phyloP scores from a whole-genome alignment of 2,888 invertebrate genomes.

The Noctua comes region DNA sequence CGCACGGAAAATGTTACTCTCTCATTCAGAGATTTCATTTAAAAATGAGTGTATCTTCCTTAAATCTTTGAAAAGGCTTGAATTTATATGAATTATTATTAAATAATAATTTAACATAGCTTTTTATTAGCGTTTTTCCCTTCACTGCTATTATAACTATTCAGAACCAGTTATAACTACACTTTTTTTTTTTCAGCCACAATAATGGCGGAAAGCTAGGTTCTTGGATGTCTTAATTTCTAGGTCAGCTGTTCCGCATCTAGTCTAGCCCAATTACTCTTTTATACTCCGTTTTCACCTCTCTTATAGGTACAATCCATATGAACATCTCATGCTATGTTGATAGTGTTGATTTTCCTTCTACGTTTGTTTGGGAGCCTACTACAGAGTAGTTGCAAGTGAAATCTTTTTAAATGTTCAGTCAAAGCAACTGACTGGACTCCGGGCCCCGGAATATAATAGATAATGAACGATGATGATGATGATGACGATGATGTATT shows the following conservation, averaged over 20 bases:
- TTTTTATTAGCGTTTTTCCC: neutral
- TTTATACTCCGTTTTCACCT: no score
- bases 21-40: constrained; percentile 17
- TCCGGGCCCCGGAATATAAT: no score
- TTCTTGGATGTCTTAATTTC: neutral
- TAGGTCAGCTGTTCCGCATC: neutral
- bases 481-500: no score
- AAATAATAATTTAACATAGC: neutral
- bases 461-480: no score
- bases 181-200: neutral
- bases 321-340: no score
- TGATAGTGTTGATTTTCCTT: no score
- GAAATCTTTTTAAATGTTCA: neutral
- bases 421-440: neutral
- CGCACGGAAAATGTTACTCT: constrained; percentile 31
- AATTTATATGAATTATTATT: no score
- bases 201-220: no score
- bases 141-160: neutral
- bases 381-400: no score
- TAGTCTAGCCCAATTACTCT: no score
- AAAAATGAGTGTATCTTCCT: neutral
- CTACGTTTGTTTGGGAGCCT: no score
- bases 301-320: no score
- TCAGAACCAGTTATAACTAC: neutral
- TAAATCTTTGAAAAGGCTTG: neutral